Evolutionary conservation across 1,140 invertebrate species (phyloP).

Genomic region (Phymorhynchus buccinoides): DNA sequence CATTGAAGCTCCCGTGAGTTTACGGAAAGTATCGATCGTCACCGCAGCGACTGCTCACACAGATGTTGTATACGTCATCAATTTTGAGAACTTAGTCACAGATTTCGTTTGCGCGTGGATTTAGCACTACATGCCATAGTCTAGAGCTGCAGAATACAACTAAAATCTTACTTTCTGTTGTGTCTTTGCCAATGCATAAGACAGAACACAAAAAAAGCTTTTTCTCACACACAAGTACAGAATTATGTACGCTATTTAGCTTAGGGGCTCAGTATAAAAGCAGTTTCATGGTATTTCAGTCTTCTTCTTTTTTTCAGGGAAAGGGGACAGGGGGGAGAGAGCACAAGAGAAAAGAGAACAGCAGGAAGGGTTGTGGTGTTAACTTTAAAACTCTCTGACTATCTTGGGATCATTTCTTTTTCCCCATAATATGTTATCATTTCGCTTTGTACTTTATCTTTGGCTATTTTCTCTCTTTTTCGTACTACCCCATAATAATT

Average conservation of each 20-base stretch:
- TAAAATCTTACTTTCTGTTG: background rate
- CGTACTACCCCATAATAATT: too few species aligned
- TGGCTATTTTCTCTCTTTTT: too few species aligned
- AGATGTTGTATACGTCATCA: slow-evolving; percentile 29
- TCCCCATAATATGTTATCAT: too few species aligned
- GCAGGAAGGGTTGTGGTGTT: too few species aligned
- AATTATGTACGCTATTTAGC: background rate
- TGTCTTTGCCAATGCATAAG: background rate
- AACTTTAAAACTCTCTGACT: too few species aligned
- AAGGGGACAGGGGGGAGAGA: too few species aligned
- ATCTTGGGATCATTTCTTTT: too few species aligned
- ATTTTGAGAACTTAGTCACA: background rate
- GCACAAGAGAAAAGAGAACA: too few species aligned
- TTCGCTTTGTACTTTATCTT: too few species aligned
- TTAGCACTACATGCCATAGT: background rate
- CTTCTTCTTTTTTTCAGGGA: background rate
- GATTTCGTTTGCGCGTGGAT: background rate
- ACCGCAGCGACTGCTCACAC: slow-evolving; percentile 44
- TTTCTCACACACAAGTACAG: slow-evolving; percentile 34
- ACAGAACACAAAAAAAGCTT: slow-evolving; percentile 56
- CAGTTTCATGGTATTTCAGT: background rate
- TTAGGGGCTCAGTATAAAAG: background rate
- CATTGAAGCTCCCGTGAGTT: slow-evolving; percentile 9
- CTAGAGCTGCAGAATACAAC: background rate
- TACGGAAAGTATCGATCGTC: slow-evolving; percentile 45